phyloP scores from a whole-genome alignment of 1,140 invertebrate species.

The Psix sp. region DNA sequence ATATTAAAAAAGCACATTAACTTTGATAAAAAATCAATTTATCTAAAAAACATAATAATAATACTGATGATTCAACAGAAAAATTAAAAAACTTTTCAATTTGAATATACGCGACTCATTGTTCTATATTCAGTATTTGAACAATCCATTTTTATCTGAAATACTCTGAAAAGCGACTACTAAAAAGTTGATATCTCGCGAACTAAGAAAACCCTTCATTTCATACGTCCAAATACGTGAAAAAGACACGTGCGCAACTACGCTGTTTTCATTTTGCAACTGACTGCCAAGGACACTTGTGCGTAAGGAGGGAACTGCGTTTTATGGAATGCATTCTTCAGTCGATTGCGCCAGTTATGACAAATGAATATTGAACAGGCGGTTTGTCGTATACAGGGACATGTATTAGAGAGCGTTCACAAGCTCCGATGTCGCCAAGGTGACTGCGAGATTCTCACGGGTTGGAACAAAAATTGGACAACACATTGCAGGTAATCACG shows the following conservation, averaged over 20 bases:
- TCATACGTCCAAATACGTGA: constrained; percentile 30
- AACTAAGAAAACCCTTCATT: neutral
- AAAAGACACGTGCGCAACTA: constrained; percentile 50
- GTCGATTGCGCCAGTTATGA: constrained; percentile 36
- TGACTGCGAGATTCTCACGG: constrained; percentile 33
- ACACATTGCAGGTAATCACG: constrained; percentile 29
- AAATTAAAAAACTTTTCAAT: too few relatives aligned
- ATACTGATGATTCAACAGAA: too few relatives aligned
- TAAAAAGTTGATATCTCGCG: too few relatives aligned
- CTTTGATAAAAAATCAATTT: neutral
- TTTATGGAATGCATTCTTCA: constrained; percentile 50
- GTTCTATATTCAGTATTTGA: too few relatives aligned
- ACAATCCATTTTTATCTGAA: too few relatives aligned
- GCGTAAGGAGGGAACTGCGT: constrained; percentile 47
- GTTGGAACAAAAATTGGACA: constrained; percentile 26
- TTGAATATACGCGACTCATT: too few relatives aligned
- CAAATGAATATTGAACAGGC: constrained; percentile 33
- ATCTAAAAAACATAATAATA: too few relatives aligned
- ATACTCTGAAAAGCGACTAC: too few relatives aligned
- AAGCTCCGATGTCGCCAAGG: neutral
- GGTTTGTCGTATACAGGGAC: constrained; percentile 10
- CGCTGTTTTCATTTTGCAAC: constrained; percentile 55
- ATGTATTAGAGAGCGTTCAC: neutral
- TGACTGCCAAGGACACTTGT: constrained; percentile 53
- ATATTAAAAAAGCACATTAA: too few relatives aligned